These are phyloP conservation scores for Callionymus lyra DNA, from an alignment of 2,113 vertebrate species.

Conservation along the genomic window DNA sequence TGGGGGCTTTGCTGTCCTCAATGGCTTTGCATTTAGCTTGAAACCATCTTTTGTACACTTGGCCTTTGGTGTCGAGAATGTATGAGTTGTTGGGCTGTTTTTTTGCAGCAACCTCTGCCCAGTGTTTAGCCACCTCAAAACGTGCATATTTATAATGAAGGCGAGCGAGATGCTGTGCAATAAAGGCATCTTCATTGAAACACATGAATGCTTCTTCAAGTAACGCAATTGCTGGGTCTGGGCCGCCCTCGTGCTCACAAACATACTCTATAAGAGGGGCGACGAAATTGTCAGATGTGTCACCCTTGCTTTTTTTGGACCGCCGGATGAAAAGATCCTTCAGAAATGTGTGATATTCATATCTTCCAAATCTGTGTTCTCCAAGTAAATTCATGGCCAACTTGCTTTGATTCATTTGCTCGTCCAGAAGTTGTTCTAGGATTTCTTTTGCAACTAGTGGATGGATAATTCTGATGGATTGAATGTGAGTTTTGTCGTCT, in stretches of 20 bases:
- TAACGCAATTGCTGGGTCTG: conserved; percentile 63
- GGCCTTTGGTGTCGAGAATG: conserved; percentile 77
- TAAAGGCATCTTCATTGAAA: conserved; percentile 65
- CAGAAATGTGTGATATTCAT: conserved; percentile 63
- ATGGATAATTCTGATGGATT: conserved; percentile 72
- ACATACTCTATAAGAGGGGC: conserved; percentile 74
- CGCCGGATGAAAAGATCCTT: conserved; percentile 69
- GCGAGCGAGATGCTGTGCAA: conserved; percentile 76
- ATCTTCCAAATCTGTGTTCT: conserved; percentile 69
- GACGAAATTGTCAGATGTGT: conserved; percentile 65
- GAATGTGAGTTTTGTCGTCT: conserved; percentile 64
- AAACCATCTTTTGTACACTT: conserved; percentile 75
- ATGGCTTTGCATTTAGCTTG: conserved; percentile 51
- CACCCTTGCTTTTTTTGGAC: conserved; percentile 66
- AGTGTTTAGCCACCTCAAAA: conserved; percentile 66
- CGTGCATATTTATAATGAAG: conserved; percentile 66
- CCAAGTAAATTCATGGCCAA: conserved; percentile 64
- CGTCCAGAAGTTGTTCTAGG: conserved; percentile 62
- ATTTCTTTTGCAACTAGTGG: conserved; percentile 75
- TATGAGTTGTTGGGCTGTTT: conserved; percentile 66
- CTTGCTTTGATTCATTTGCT: conserved; percentile 57
- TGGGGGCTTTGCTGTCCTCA: conserved; percentile 16
- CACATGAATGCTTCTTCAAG: conserved; percentile 57
- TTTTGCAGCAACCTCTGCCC: conserved; percentile 64
- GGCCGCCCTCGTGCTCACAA: conserved; percentile 38